phyloP scores from a whole-genome alignment of 2,888 invertebrate species.

The Leptopilina myrica region DNA sequence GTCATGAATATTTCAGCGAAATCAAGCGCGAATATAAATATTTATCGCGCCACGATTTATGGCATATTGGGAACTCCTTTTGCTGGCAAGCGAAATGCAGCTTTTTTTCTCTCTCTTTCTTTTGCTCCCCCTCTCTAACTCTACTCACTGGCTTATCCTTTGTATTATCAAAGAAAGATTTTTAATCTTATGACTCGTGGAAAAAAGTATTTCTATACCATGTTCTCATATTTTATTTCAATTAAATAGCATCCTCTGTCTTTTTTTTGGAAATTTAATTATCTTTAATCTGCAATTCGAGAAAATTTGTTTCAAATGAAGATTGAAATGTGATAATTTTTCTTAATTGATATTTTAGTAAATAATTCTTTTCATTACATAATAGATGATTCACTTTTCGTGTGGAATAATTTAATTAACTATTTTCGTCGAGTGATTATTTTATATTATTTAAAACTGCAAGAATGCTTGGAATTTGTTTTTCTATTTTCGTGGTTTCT shows the following conservation, averaged over 20 bases:
- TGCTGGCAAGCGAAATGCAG: conserved; percentile 36
- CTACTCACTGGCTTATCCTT: neutral
- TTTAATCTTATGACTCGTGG: neutral
- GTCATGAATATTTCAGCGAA: conserved; percentile 53
- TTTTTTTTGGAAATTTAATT: too few relatives aligned
- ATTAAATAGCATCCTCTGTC: neutral
- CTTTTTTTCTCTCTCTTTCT: conserved; percentile 7
- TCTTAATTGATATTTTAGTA: too few relatives aligned
- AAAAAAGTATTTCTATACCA: neutral
- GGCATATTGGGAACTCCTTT: conserved; percentile 51
- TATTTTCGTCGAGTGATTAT: too few relatives aligned
- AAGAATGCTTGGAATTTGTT: too few relatives aligned
- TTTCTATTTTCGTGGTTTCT: too few relatives aligned
- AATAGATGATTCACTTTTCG: too few relatives aligned
- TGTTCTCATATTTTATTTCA: neutral
- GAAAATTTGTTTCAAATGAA: too few relatives aligned
- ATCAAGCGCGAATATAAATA: conserved; percentile 50
- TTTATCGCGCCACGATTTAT: conserved; percentile 52
- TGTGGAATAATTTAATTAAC: too few relatives aligned
- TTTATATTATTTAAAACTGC: too few relatives aligned
- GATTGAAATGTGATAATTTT: too few relatives aligned
- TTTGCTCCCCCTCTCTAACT: neutral
- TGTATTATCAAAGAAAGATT: conserved; percentile 28
- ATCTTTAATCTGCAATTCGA: too few relatives aligned
- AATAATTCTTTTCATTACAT: too few relatives aligned